Percentiles rank a stretch among this genome's conserved stretches.
Evolutionary conservation across 2,888 invertebrate species (phyloP).

Genomic region (Sphecodes monilicornis): DNA sequence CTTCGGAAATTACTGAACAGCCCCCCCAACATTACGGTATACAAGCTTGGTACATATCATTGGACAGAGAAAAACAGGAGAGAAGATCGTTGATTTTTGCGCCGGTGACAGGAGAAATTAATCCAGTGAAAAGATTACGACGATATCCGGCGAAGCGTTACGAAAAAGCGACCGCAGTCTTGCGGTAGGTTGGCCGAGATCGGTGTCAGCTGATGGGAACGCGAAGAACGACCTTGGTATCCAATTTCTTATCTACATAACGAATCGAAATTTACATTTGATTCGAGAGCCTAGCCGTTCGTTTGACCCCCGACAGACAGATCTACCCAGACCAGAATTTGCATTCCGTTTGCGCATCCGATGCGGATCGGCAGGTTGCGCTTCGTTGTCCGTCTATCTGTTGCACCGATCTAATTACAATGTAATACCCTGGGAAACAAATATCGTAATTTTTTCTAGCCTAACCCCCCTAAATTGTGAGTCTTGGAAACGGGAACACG

Average conservation of each 20-base stretch:
- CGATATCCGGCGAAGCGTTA: constrained; percentile 45
- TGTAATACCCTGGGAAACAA: constrained; percentile 39
- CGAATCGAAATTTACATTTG: constrained; percentile 51
- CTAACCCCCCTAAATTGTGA: too few relatives aligned
- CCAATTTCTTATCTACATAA: constrained; percentile 46
- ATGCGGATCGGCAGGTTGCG: not conserved
- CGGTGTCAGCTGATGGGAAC: constrained; percentile 56
- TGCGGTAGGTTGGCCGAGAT: constrained; percentile 48
- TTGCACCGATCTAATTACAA: constrained; percentile 43
- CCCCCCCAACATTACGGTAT: constrained; percentile 13
- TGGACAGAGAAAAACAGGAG: constrained; percentile 15
- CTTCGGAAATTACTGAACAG: not conserved
- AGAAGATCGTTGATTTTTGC: constrained; percentile 24
- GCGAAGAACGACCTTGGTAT: constrained; percentile 55
- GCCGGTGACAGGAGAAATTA: constrained; percentile 39
- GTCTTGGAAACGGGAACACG: too few relatives aligned
- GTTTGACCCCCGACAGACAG: constrained; percentile 3
- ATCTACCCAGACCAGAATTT: constrained; percentile 19
- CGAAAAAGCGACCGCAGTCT: constrained; percentile 45
- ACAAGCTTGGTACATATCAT: not conserved
- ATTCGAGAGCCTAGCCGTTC: constrained; percentile 22
- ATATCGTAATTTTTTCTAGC: constrained; percentile 45
- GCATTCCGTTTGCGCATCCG: constrained; percentile 24
- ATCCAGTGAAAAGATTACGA: constrained; percentile 38
- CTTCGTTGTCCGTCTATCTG: constrained; percentile 25